A percentile compares a stretch with the other conserved stretches of the same genome.
Conservation (phyloP, 2,113 vertebrate species). For the Macquaria australasica region DNA sequence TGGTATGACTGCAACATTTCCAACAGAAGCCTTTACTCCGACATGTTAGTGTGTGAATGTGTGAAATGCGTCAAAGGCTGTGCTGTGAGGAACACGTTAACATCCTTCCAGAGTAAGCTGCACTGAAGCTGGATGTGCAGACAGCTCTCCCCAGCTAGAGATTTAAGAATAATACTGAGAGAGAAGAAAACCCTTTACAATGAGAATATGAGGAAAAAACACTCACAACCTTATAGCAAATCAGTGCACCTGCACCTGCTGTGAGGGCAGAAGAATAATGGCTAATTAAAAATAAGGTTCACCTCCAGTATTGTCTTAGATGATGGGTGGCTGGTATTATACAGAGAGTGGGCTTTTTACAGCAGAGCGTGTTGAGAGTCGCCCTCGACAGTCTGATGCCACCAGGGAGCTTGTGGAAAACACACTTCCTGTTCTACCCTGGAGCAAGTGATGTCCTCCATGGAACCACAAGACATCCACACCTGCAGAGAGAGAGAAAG, state of each 20-base stretch:
- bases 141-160: neutral
- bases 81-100: neutral
- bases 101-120: neutral
- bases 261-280: no score
- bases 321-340: neutral
- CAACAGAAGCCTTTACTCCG: neutral
- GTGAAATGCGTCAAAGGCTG: neutral
- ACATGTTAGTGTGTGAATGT: neutral
- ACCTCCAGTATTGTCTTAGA: neutral
- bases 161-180: neutral
- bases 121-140: neutral
- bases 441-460: constrained; percentile 56
- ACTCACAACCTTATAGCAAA: neutral
- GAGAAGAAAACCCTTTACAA: neutral
- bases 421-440: constrained; percentile 47
- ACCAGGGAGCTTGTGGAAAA: constrained; percentile 48
- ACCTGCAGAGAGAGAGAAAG: constrained; percentile 41
- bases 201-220: neutral
- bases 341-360: constrained; percentile 3
- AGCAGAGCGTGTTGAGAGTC: neutral
- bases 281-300: neutral
- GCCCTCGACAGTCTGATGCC: constrained; percentile 25
- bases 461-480: constrained; percentile 33
- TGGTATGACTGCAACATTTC: neutral
- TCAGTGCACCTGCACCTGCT: no score